These are phyloP conservation scores for Argyrosomus regius DNA, from an alignment of 2,797 vertebrate genomes.

Conservation along the genomic window DNA sequence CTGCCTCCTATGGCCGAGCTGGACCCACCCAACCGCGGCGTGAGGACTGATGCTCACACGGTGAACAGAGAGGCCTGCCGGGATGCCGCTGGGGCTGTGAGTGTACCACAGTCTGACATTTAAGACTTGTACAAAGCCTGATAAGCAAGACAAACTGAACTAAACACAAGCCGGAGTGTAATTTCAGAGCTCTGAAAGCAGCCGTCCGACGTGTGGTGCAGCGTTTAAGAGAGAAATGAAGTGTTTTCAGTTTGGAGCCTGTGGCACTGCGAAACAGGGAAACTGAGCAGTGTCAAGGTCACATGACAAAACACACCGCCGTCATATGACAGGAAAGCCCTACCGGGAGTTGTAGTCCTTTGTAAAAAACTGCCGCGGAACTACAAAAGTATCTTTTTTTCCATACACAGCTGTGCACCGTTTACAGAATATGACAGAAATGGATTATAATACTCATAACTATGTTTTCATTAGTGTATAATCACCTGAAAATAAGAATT, in stretches of 20 bases:
- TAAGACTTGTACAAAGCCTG: background rate
- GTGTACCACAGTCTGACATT: constrained; percentile 38
- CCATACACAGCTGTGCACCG: no score
- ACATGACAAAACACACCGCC: constrained; percentile 76
- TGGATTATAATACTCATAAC: no score
- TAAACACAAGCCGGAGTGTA: background rate
- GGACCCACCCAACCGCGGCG: constrained; percentile 61
- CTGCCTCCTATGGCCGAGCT: constrained; percentile 53
- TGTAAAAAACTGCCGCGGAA: background rate
- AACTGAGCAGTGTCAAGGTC: constrained; percentile 65
- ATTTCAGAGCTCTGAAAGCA: background rate
- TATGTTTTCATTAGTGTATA: no score
- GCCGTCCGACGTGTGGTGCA: background rate
- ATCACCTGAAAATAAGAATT: no score
- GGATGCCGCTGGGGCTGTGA: constrained; percentile 36
- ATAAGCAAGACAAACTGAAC: background rate
- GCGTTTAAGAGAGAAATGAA: background rate
- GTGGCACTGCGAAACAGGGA: constrained; percentile 59
- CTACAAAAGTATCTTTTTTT: background rate
- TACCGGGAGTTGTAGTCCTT: constrained; percentile 73
- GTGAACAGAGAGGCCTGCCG: constrained; percentile 74
- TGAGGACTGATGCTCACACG: constrained; percentile 57
- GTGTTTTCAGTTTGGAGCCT: constrained; percentile 33
- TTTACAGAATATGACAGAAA: no score
- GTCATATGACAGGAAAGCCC: constrained; percentile 72